Evolutionary conservation across 2,888 invertebrate species (phyloP), one percentile per base, ranked within the genome.

Genomic region (Plagodis pulveraria): DNA sequence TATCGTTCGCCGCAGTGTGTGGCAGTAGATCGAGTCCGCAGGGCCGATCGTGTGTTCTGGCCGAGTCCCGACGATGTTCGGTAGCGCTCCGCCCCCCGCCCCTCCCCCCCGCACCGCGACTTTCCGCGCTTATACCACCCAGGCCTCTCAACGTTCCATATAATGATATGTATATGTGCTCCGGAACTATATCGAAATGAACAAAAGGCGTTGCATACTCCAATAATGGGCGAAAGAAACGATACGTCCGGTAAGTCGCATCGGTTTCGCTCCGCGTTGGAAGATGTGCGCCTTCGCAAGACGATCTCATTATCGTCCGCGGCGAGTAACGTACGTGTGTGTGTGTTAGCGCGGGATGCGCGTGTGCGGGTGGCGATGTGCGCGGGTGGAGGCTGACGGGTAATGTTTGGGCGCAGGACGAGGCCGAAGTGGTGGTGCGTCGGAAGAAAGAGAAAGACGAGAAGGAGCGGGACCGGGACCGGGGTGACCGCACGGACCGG

Each of bases 381-480:
- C 42, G 40, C 49, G 32, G 10, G 41, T 10, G 7, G 41, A n/a
- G 22, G 49, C 63, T 73, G 58, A 75, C 57, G 12, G 11, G 35
- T 4, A n/a, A n/a, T 58, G 71, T 77, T 77, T 77, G 76, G 74
- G 69, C 50, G 86, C 96, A 96, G 94, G 95, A 96, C 81, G 95
- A 95, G 81, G 95, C 95, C 63, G 95, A 95, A 65, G 94, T 93
- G 71, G 87, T 93, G 72, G 88, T 89, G 76, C 85, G 91, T 5
- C 84, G 93, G 72, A 93, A 93, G 91, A 87, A 92, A 50, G 83
- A 86, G 73, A 80, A 84, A 69, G 83, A 83, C 63, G 79, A 80
- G 50, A 72, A 83, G 58, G 76, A 82, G 48, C 48, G 70, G 34
- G 79, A 79, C 45, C 54, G 70, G n/a, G 78, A 74, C n/a, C 73